Conservation (phyloP, 1,140 invertebrate species). For the Drosophila kikkawai region DNA sequence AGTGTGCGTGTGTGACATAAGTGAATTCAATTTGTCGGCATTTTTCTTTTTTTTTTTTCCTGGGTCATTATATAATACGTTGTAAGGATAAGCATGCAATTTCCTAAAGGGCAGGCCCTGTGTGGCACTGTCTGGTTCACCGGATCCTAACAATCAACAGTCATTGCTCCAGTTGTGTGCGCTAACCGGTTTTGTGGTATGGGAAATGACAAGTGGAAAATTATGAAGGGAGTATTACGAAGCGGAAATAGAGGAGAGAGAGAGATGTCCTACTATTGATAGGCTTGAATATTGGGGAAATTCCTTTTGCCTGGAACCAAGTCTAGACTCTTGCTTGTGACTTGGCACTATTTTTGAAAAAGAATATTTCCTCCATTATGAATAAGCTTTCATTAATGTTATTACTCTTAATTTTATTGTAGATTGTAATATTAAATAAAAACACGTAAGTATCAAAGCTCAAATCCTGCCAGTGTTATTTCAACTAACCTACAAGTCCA, state of each 20-base stretch:
- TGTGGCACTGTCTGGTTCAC: constrained; percentile 13
- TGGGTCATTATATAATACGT: constrained; percentile 31
- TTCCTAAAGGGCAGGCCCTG: constrained; percentile 20
- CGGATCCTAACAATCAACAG: constrained; percentile 29
- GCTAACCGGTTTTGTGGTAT: constrained; percentile 10
- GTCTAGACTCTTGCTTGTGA: constrained; percentile 12
- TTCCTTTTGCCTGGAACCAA: background rate
- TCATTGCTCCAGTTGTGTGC: constrained; percentile 35
- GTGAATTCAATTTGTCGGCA: constrained; percentile 57
- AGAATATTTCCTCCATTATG: background rate
- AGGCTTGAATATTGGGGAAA: constrained; percentile 1
- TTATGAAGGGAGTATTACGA: constrained; percentile 22
- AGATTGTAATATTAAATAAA: background rate
- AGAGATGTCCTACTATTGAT: background rate
- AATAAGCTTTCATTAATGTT: background rate
- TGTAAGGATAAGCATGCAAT: constrained; percentile 21
- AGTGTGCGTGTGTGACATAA: constrained; percentile 33
- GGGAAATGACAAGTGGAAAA: constrained; percentile 28
- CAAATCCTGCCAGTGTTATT: background rate
- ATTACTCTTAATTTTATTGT: background rate
- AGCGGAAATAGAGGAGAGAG: constrained; percentile 3
- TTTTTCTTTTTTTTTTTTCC: constrained; percentile 3
- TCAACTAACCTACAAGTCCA: background rate
- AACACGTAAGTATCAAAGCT: background rate
- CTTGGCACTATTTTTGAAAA: background rate